Evolutionary conservation across 2,113 vertebrate species (phyloP), one percentile per base, ranked within the genome.

Genomic region (Petroica traversi): DNA sequence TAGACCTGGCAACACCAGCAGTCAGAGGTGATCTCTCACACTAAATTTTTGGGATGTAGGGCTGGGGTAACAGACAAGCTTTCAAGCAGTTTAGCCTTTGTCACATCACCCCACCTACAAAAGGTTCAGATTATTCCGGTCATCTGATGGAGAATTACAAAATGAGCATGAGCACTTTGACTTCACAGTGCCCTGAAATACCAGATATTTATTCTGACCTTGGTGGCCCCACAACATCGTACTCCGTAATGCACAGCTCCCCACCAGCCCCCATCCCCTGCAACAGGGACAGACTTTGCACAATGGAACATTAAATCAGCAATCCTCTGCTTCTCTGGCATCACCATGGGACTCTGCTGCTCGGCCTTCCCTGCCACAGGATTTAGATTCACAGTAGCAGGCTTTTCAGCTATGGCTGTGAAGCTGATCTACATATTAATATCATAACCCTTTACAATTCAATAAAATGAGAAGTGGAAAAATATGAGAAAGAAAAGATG

Each of bases 371-470:
- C 40, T 75, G 48, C 8, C 57, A 58, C 16, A 43, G 51, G 15
- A 71, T 8, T 43, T 36, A 12, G 9, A 58, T 46, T 93, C 59
- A 80, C 34, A 49, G 38, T 5, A 36, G 38, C 52, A 62, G 10
- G 72, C 20, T 86, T 49, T 78, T 92, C 52, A 45, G 48, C 31
- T 63, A 62, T 54, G 40, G 43, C 43, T 77, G 36, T 72, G 29
- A 59, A 88, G 72, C 66, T 83, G 61, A 88, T 96, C 36, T 94
- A 55, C 88, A 62, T 94, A 76, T 78, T 85, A 91, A 91, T 92
- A 34, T 22, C 93, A 85, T 84, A 90, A 76, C 26, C 14, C 11
- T 82, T 76, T 64, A 80, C 80, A 93, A 90, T 64, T 90, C 71
- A 91, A n/a, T 54, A 73, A 82, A 55, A 92, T 40, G 31, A 77